Conservation (phyloP, 2,888 invertebrate species). For the Mythimna vitellina region DNA sequence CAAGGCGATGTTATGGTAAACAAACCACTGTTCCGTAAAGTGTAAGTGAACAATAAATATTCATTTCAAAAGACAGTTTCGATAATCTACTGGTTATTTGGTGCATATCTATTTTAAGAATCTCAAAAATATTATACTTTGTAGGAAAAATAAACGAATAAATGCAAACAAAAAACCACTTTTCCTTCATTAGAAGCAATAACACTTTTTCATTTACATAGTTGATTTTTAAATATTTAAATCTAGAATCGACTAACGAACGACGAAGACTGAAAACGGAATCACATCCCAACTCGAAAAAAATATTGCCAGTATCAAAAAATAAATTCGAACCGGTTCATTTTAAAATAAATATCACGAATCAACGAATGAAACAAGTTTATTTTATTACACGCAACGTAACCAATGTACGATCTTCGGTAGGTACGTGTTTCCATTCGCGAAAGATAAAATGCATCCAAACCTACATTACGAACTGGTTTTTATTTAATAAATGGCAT, state of each 20-base stretch:
- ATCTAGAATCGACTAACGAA: slow-evolving; percentile 12
- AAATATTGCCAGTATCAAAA: slow-evolving; percentile 14
- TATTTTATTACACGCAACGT: neutral
- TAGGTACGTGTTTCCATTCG: neutral
- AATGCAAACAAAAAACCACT: too few species aligned
- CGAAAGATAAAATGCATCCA: slow-evolving; percentile 1
- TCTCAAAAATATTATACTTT: neutral
- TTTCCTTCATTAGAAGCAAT: neutral
- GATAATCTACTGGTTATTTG: neutral
- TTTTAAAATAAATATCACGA: slow-evolving; percentile 27
- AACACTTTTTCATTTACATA: neutral
- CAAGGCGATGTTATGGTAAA: slow-evolving; percentile 18
- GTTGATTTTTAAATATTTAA: slow-evolving; percentile 18
- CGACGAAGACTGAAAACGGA: neutral
- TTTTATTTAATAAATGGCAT: slow-evolving; percentile 7
- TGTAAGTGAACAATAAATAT: slow-evolving; percentile 2
- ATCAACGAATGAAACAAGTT: neutral
- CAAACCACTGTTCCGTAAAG: neutral
- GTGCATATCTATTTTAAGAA: neutral
- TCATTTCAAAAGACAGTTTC: neutral
- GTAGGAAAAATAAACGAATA: neutral
- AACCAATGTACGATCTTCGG: slow-evolving; percentile 20
- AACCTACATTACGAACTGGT: neutral
- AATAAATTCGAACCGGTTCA: slow-evolving; percentile 22
- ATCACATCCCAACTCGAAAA: neutral